Percentiles rank a stretch among this genome's conserved stretches.
These are phyloP conservation scores for Anthoscopus minutus DNA, from an alignment of 2,113 vertebrate species.

Conservation along the genomic window DNA sequence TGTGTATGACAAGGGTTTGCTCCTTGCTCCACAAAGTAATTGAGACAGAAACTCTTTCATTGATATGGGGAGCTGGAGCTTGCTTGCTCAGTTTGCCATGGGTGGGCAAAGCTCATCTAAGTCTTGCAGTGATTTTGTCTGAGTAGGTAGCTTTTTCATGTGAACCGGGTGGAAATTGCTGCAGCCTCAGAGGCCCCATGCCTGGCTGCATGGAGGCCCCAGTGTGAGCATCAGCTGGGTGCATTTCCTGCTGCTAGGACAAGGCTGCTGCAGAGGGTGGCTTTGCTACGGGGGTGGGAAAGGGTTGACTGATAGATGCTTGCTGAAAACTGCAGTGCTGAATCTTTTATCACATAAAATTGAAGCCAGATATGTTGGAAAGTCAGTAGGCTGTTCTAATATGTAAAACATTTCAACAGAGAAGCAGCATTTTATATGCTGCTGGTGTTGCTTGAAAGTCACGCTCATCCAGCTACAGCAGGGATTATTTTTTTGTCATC, in stretches of 20 bases:
- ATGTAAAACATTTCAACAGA: background rate
- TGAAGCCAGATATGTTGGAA: background rate
- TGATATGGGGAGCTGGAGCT: background rate
- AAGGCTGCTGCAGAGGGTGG: background rate
- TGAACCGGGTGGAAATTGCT: background rate
- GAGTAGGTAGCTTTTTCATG: rapidly evolving
- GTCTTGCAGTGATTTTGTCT: background rate
- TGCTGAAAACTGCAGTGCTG: background rate
- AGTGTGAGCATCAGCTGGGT: background rate
- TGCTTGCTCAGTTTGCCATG: background rate
- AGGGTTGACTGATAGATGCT: background rate
- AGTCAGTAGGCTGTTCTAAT: background rate
- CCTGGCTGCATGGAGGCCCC: rapidly evolving
- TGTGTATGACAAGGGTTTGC: background rate
- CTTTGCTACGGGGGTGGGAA: background rate
- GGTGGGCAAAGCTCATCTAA: background rate
- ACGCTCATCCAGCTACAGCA: background rate
- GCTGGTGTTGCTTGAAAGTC: background rate
- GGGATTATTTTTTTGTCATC: background rate
- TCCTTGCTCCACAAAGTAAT: background rate
- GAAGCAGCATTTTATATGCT: background rate
- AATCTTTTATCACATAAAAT: background rate
- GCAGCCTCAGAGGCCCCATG: rapidly evolving
- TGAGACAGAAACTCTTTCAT: background rate
- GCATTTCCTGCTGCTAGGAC: background rate